These are phyloP conservation scores for Procambarus clarkii DNA, from an alignment of 1,140 invertebrate species.

Conservation along the genomic window DNA sequence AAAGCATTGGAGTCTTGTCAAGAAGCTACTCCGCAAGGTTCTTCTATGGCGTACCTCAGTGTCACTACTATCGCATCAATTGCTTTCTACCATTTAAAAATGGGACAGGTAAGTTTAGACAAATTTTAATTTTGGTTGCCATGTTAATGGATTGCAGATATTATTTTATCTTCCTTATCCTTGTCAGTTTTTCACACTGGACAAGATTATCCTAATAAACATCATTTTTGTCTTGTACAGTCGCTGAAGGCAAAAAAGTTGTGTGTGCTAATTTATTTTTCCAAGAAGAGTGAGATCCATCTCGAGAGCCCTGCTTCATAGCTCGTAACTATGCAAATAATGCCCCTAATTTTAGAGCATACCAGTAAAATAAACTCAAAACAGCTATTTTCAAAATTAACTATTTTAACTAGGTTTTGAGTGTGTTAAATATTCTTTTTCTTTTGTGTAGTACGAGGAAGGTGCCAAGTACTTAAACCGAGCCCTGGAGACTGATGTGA, in stretches of 20 bases:
- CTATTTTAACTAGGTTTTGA: too few relatives aligned
- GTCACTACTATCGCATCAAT: constrained; percentile 18
- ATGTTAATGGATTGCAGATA: neutral
- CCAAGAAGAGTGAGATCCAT: too few relatives aligned
- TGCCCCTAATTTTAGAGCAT: too few relatives aligned
- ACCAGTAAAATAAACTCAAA: too few relatives aligned
- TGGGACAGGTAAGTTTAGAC: constrained; percentile 24
- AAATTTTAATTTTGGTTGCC: neutral
- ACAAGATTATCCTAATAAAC: neutral
- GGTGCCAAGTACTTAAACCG: constrained; percentile 2
- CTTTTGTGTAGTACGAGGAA: constrained; percentile 39
- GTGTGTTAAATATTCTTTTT: neutral
- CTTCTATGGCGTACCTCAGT: constrained; percentile 23
- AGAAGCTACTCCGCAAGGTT: constrained; percentile 29
- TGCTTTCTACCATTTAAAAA: constrained; percentile 35
- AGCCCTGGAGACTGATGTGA: constrained; percentile 17
- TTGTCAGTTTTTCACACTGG: neutral
- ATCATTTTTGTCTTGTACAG: neutral
- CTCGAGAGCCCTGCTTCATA: too few relatives aligned
- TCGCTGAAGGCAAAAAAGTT: too few relatives aligned
- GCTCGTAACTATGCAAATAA: too few relatives aligned
- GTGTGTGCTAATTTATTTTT: too few relatives aligned
- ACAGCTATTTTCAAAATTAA: too few relatives aligned
- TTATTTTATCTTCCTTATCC: neutral
- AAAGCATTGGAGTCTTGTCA: neutral